phyloP scores from a whole-genome alignment of 2,888 invertebrate genomes.

The Augiades crinisus region DNA sequence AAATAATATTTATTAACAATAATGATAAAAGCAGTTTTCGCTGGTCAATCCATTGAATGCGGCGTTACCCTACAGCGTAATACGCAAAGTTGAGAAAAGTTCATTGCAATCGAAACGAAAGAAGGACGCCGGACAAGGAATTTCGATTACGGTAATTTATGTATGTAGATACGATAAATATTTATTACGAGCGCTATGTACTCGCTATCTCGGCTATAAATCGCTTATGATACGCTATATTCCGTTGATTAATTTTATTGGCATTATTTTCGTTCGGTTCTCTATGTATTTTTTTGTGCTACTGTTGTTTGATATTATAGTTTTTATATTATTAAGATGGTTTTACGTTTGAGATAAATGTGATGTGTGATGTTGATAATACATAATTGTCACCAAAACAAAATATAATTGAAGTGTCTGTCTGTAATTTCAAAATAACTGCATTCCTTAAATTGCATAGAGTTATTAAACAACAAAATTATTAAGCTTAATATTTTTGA shows the following conservation, averaged over 20 bases:
- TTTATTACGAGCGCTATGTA: constrained; percentile 13
- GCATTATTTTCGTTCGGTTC: background rate
- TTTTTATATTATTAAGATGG: too few relatives aligned
- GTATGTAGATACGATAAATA: constrained; percentile 21
- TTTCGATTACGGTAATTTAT: constrained; percentile 22
- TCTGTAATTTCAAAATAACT: too few relatives aligned
- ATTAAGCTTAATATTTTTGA: too few relatives aligned
- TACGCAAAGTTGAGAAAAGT: constrained; percentile 17
- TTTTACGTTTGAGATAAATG: too few relatives aligned
- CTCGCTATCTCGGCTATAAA: background rate
- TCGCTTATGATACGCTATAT: constrained; percentile 6
- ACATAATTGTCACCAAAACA: too few relatives aligned
- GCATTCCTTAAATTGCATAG: too few relatives aligned
- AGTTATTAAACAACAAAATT: too few relatives aligned
- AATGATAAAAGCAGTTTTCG: too few relatives aligned
- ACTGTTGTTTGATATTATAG: too few relatives aligned
- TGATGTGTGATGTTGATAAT: too few relatives aligned
- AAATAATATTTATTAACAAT: too few relatives aligned
- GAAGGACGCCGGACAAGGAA: constrained; percentile 15
- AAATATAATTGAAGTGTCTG: too few relatives aligned
- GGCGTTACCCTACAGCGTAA: constrained; percentile 1
- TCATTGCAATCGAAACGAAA: constrained; percentile 23
- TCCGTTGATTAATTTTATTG: background rate
- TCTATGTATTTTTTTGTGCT: background rate
- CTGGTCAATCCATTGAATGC: background rate